Base-by-base conservation (phyloP, 2,888 invertebrate species). In the Orthosia gracilis region DNA sequence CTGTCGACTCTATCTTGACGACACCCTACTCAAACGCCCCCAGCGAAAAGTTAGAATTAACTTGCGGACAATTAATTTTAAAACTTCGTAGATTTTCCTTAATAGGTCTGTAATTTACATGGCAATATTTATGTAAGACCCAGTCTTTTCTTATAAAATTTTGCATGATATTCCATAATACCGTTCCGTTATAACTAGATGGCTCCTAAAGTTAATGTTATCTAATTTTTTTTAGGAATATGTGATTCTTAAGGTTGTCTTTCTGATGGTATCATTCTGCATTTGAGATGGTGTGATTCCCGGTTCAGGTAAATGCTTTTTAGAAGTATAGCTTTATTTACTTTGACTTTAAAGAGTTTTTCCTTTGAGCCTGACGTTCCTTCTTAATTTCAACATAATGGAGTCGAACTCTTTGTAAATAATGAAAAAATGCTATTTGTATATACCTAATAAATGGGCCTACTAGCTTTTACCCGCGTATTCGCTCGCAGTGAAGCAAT, bases 1-100 rank as follows among this genome's bases (percentile, higher is more conserved):
- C 47, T 55, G 45, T 49, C 23, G 17, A 49, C 9, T 49, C 49
- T 65, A 3, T 55, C 31, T n/a, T 58, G 13, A 26, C 13, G 18
- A 59, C 40, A 76, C 63, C 69, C 67, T 65, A 59, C 64, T 73
- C 78, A 71, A 72, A 23, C 26, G 52, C n/a, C 54, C 3, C 57
- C 26, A 52, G n/a, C 21, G 17, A 12, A 3, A 69, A 79, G 61
- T 62, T 54, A 55, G 13, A 61, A 79, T 70, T 83, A 79, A 70
- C 83, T 79, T 59, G 57, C 18, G 59, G 49, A 61, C 26, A 65
- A 64, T 80, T 82, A 52, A 78, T 70, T 82, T 71, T 55, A 40
- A 13, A 72, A 79, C 67, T 78, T 67, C 17, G 15, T 26, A 62
- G 47, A 52, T 69, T 58, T 31, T 58, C 47, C 17, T 58, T 58